Evolutionary conservation across 2,888 invertebrate genomes (phyloP).

Genomic region (Myopa tessellatipennis): DNA sequence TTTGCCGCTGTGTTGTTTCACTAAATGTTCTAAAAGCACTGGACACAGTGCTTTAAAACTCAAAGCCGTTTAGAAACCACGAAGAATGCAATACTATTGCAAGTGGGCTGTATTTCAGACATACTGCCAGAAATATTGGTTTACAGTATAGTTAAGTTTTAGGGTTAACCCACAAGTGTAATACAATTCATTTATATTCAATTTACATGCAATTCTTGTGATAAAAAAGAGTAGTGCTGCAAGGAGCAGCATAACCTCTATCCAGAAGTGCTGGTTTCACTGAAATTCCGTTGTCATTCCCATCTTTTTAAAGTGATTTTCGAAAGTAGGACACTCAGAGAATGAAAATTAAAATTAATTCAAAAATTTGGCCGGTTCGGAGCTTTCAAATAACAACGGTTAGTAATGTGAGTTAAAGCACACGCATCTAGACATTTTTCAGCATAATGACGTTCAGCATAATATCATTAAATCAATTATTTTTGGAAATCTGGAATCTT

Average conservation of each 20-base stretch:
- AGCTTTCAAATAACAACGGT: slow-evolving; percentile 18
- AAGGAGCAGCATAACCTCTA: neutral
- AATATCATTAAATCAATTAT: neutral
- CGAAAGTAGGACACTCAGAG: slow-evolving; percentile 25
- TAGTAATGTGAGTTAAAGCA: slow-evolving; percentile 17
- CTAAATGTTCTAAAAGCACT: too few relatives aligned
- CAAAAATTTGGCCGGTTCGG: neutral
- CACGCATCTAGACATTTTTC: slow-evolving; percentile 12
- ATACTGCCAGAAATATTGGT: too few relatives aligned
- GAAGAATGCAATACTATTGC: too few relatives aligned
- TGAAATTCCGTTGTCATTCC: slow-evolving; percentile 20
- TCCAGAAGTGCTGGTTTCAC: neutral
- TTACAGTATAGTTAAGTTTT: too few relatives aligned
- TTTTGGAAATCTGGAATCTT: slow-evolving; percentile 1
- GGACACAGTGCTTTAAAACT: too few relatives aligned
- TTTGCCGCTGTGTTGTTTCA: too few relatives aligned
- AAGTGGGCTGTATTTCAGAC: too few relatives aligned
- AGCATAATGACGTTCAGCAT: slow-evolving; percentile 18
- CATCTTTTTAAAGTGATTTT: slow-evolving; percentile 3
- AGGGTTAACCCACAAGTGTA: too few relatives aligned
- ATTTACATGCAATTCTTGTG: too few relatives aligned
- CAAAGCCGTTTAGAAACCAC: too few relatives aligned
- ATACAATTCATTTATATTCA: too few relatives aligned
- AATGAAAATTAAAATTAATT: slow-evolving; percentile 20
- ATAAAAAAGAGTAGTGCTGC: neutral